These are phyloP conservation scores for Odontamblyopus lacepedii DNA, from an alignment of 2,797 vertebrate genomes.

Conservation along the genomic window DNA sequence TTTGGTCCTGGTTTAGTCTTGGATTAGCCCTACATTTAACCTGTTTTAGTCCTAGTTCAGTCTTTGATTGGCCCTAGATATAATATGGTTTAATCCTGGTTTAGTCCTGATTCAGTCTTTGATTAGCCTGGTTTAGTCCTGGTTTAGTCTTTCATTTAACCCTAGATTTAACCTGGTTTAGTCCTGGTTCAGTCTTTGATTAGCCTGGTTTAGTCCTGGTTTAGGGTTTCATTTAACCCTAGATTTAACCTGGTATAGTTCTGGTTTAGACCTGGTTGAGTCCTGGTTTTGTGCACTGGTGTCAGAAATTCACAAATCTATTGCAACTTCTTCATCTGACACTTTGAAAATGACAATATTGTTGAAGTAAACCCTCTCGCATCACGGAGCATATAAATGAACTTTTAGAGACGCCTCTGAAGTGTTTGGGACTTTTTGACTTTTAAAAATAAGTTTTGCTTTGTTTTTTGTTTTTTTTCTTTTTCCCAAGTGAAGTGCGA, in stretches of 20 bases:
- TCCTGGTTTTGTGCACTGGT: too few species aligned
- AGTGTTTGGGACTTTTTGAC: constrained; percentile 20
- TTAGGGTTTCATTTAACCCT: too few species aligned
- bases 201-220: background rate
- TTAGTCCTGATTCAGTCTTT: too few species aligned
- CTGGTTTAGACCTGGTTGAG: background rate
- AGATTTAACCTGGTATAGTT: background rate
- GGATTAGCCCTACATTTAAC: too few species aligned
- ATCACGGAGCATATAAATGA: constrained; percentile 35
- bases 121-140: background rate
- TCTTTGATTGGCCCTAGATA: background rate
- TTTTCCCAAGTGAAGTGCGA: constrained; percentile 9
- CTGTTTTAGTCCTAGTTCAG: background rate
- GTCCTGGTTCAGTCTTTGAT: background rate
- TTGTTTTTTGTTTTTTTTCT: background rate
- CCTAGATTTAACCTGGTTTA: background rate
- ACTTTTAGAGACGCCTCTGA: constrained; percentile 20
- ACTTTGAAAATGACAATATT: background rate
- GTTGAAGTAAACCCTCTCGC: background rate
- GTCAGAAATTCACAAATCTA: too few species aligned
- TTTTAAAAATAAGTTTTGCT: constrained; percentile 25
- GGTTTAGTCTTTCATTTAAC: too few species aligned
- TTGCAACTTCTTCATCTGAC: too few species aligned
- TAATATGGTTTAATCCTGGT: background rate
- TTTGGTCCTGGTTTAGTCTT: too few species aligned